phyloP scores from a whole-genome alignment of 1,140 invertebrate species.

The Drosophila lini region DNA sequence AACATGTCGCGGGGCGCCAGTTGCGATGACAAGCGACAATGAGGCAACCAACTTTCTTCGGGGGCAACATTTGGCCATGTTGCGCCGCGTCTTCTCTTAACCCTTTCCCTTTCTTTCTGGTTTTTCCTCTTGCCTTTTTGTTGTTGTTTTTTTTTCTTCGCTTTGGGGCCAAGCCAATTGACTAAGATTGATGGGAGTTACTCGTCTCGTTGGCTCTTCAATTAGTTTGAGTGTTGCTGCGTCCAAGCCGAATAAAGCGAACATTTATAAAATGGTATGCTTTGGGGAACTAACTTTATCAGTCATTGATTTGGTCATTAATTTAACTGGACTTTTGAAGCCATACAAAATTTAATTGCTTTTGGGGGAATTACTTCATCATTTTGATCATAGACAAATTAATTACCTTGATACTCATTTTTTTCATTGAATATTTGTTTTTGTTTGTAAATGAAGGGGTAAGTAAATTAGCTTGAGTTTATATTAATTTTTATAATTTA shows the following conservation, averaged over 20 bases:
- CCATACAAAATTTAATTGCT: slow-evolving; percentile 13
- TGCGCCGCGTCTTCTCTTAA: slow-evolving; percentile 14
- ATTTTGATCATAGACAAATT: slow-evolving; percentile 14
- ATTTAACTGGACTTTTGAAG: slow-evolving; percentile 18
- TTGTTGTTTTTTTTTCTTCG: slow-evolving; percentile 16
- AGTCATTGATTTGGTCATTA: slow-evolving; percentile 34
- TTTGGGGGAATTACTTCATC: slow-evolving; percentile 10
- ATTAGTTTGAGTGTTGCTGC: slow-evolving; percentile 34
- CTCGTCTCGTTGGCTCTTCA: slow-evolving; percentile 31
- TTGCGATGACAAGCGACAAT: slow-evolving; percentile 80
- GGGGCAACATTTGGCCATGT: slow-evolving; percentile 63
- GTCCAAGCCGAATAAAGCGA: slow-evolving; percentile 6
- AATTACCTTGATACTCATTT: neutral
- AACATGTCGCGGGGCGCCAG: slow-evolving; percentile 77
- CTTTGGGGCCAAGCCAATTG: slow-evolving; percentile 41
- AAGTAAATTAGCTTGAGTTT: neutral
- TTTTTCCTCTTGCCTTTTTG: slow-evolving; percentile 26
- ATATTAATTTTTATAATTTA: neutral
- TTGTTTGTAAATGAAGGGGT: neutral
- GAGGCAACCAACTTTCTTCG: slow-evolving; percentile 62
- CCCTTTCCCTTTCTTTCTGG: slow-evolving; percentile 22
- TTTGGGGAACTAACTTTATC: slow-evolving; percentile 26
- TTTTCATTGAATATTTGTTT: neutral
- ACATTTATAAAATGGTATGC: slow-evolving; percentile 39
- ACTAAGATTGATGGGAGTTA: slow-evolving; percentile 70